These are phyloP conservation scores for Notechis scutatus DNA, from an alignment of 2,113 vertebrate genomes.

Conservation along the genomic window DNA sequence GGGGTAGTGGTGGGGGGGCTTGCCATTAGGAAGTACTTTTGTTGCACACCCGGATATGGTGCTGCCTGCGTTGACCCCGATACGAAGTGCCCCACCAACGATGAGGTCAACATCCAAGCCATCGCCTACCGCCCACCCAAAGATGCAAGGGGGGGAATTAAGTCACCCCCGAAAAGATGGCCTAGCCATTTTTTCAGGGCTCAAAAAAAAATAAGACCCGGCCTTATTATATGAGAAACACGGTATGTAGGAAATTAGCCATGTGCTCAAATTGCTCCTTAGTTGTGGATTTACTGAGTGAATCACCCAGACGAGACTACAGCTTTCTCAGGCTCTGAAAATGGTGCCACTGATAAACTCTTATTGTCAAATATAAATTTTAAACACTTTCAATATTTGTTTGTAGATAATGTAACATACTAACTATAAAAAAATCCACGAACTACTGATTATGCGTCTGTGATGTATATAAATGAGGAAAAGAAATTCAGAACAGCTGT, in stretches of 20 bases:
- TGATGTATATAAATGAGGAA: not conserved
- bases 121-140: too few relatives aligned
- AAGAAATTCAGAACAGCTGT: not conserved
- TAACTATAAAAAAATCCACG: not conserved
- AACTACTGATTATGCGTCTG: not conserved
- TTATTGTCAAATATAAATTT: not conserved
- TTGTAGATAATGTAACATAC: not conserved
- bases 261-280: not conserved
- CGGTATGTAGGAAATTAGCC: slow-evolving; percentile 47
- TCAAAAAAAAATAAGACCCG: too few relatives aligned
- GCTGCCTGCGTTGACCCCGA: too few relatives aligned
- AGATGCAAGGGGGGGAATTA: too few relatives aligned
- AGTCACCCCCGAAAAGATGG: too few relatives aligned
- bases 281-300: not conserved
- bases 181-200: too few relatives aligned
- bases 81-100: too few relatives aligned
- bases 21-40: too few relatives aligned
- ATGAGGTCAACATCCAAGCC: too few relatives aligned
- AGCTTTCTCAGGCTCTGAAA: slow-evolving; percentile 36
- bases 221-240: too few relatives aligned
- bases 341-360: not conserved
- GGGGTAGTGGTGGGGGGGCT: too few relatives aligned
- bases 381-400: not conserved
- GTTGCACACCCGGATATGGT: too few relatives aligned
- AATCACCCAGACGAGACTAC: slow-evolving; percentile 34